Evolutionary conservation across 2,113 vertebrate species (phyloP).

Genomic region (Bungarus multicinctus): DNA sequence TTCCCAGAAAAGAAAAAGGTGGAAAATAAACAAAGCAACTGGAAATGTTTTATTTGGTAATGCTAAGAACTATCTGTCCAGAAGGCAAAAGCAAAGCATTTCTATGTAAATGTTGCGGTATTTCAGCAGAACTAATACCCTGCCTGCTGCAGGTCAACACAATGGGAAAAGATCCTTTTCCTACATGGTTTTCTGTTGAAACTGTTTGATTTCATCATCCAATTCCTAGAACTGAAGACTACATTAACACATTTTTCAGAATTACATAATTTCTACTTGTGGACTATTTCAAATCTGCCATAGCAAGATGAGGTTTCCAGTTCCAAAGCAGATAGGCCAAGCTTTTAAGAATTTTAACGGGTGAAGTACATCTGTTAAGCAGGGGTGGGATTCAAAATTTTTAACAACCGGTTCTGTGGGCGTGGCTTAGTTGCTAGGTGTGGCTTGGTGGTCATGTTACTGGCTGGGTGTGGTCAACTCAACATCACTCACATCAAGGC

Average conservation of each 20-base stretch:
- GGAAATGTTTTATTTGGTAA: not conserved
- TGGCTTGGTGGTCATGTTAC: too few species aligned
- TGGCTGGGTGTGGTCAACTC: too few species aligned
- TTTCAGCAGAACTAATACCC: not conserved
- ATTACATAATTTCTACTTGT: not conserved
- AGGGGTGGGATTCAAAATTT: too few species aligned
- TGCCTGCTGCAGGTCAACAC: not conserved
- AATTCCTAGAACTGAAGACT: not conserved
- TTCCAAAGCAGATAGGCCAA: not conserved
- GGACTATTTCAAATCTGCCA: not conserved
- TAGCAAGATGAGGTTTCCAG: not conserved
- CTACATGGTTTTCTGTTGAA: not conserved
- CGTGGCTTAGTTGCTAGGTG: too few species aligned
- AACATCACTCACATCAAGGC: too few species aligned
- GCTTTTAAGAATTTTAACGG: not conserved
- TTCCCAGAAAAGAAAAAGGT: not conserved
- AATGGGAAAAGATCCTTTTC: not conserved
- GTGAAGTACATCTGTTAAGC: not conserved
- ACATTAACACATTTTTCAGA: not conserved
- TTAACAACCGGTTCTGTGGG: too few species aligned
- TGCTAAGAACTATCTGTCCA: not conserved
- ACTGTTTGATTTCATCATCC: not conserved
- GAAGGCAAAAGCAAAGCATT: not conserved
- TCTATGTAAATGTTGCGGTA: not conserved
- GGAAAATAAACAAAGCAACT: not conserved